These are phyloP conservation scores for Tupiocoris notatus DNA, from an alignment of 2,888 invertebrate species.

Conservation along the genomic window DNA sequence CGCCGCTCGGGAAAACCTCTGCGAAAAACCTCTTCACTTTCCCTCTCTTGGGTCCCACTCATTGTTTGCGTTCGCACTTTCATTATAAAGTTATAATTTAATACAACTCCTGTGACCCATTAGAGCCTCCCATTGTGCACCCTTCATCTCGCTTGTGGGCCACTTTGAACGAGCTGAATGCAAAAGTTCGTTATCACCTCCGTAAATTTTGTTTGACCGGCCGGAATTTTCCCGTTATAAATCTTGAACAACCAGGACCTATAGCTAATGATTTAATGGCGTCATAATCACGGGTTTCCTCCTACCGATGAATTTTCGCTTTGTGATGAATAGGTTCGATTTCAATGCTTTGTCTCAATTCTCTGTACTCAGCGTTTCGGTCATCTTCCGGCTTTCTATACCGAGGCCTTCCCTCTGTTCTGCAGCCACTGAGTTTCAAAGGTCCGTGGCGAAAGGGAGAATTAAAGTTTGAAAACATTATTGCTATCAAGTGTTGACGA, in stretches of 20 bases:
- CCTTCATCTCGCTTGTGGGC: not conserved
- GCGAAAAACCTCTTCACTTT: not conserved
- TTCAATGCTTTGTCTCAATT: not conserved
- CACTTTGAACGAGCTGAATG: not conserved
- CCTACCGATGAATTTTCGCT: not conserved
- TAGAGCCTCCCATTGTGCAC: constrained; percentile 27
- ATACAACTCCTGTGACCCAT: constrained; percentile 37
- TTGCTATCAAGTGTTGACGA: too few species aligned
- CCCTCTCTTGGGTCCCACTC: not conserved
- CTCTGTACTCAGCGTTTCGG: too few species aligned
- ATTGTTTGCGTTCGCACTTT: constrained; percentile 35
- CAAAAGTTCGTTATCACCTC: constrained; percentile 38
- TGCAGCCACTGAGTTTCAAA: too few species aligned
- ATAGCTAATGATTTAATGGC: constrained; percentile 35
- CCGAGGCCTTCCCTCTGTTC: too few species aligned
- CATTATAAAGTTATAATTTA: constrained; percentile 43
- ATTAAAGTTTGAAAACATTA: too few species aligned
- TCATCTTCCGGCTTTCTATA: too few species aligned
- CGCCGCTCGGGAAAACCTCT: not conserved
- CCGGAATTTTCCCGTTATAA: constrained; percentile 31
- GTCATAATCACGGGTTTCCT: constrained; percentile 13
- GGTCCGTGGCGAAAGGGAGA: too few species aligned
- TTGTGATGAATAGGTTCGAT: not conserved
- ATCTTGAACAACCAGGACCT: constrained; percentile 15
- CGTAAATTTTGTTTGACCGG: constrained; percentile 39